Evolutionary conservation across 2,797 vertebrate genomes (phyloP), one percentile per base, ranked within the genome.

Genomic region (Netta rufina): DNA sequence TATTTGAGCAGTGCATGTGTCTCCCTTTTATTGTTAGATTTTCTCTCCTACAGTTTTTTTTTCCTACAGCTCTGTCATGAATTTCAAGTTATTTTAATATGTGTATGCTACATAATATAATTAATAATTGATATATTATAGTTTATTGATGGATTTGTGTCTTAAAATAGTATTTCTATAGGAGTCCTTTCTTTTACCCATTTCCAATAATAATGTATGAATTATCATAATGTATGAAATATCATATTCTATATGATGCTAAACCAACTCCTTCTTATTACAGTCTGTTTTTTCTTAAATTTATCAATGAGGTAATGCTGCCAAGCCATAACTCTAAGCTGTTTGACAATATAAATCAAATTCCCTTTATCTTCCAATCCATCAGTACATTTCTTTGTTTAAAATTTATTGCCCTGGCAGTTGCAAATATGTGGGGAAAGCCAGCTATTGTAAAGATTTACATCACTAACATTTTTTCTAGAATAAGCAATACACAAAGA

Each of bases 281-380:
- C 20, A 78, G 30, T 2, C 56, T 81, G 83, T 67, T 76, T 93
- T 91, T 92, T 80, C 81, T 74, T 58, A 90, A 82, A 91, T 87
- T 90, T 95, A 91, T 91, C 93, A 93, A 87, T 70, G 60, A 66
- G 43, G 53, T 92, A 91, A 43, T 74, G 25, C 87, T 91, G 66
- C 51, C 79, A 94, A 97, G 38, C 54, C 72, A 84, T 90, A 96
- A 73, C n/a, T 69, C 53, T 79, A 87, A 94, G 91, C 18, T 13
- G 13, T 96, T 95, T 96, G 90, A 94, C 83, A 93, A 60, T 60
- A 95, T 96, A 97, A 97, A 98, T 98, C 98, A 97, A 98, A 98
- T 97, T 98, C 98, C 97, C 96, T 98, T 98, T 98, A 98, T 98
- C 98, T 98, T 98, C 89, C 97, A 97, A 96, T 91, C 67, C 94